Evolutionary conservation across 2,113 vertebrate genomes (phyloP).

Genomic region (Parus major): DNA sequence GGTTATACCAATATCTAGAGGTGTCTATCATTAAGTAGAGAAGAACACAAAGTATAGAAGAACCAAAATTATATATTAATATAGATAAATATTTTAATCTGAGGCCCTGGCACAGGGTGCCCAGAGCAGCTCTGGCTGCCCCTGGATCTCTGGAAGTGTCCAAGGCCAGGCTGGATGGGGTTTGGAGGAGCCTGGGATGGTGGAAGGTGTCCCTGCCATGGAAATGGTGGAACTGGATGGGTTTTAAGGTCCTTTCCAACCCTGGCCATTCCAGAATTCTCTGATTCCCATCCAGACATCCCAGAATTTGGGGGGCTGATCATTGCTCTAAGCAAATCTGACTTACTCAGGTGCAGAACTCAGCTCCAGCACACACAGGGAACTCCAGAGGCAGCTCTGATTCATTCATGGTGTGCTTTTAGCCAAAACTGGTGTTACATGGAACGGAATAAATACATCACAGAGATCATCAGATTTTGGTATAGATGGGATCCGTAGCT

Average conservation of each 20-base stretch:
- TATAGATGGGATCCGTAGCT: background rate
- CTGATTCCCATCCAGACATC: background rate
- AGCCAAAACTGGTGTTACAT: background rate
- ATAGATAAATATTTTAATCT: background rate
- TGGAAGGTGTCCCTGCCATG: background rate
- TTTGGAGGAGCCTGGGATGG: rapidly evolving
- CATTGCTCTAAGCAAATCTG: background rate
- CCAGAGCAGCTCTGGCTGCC: background rate
- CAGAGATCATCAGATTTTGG: background rate
- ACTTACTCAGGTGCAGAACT: background rate
- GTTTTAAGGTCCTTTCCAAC: background rate
- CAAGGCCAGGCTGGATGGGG: rapidly evolving
- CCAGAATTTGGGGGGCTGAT: background rate
- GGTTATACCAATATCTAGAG: background rate
- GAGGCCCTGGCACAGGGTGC: background rate
- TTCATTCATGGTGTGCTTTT: too few relatives aligned
- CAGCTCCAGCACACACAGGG: background rate
- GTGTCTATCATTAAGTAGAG: background rate
- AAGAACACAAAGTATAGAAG: rapidly evolving
- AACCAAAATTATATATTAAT: background rate
- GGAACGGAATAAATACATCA: background rate
- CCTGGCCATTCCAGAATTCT: background rate
- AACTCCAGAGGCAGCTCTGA: background rate
- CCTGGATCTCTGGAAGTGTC: background rate
- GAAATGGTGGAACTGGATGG: rapidly evolving